These are phyloP conservation scores for Aptenodytes patagonicus DNA, from an alignment of 2,113 vertebrate species.

Conservation along the genomic window DNA sequence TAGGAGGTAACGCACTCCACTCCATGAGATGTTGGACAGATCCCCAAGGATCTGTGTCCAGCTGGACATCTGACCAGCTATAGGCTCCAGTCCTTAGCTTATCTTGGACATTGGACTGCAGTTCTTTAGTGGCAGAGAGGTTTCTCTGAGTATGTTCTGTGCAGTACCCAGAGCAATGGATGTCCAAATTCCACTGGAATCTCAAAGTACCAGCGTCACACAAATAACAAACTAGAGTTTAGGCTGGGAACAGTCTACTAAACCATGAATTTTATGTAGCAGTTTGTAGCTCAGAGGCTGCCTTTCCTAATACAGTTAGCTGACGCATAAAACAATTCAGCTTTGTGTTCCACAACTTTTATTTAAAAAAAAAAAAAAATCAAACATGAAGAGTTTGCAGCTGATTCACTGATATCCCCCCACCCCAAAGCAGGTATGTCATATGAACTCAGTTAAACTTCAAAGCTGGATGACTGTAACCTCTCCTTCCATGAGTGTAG, in stretches of 20 bases:
- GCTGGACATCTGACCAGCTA: background rate
- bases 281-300: background rate
- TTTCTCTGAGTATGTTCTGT: background rate
- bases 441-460: background rate
- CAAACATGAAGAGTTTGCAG: background rate
- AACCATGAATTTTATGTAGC: accelerated
- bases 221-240: background rate
- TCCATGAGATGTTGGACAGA: background rate
- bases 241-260: background rate
- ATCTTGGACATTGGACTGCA: background rate
- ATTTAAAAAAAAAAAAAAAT: background rate
- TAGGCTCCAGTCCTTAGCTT: background rate
- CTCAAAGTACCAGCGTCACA: background rate
- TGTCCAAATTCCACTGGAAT: background rate
- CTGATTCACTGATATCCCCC: background rate
- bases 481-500: background rate
- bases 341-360: background rate
- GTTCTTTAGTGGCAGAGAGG: background rate
- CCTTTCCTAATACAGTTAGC: background rate
- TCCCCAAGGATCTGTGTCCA: background rate
- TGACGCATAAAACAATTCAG: background rate
- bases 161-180: background rate
- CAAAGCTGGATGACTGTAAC: background rate
- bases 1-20: background rate
- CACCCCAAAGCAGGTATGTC: background rate